phyloP scores from a whole-genome alignment of 1,140 invertebrate genomes.

The Bombus haemorrhoidalis region DNA sequence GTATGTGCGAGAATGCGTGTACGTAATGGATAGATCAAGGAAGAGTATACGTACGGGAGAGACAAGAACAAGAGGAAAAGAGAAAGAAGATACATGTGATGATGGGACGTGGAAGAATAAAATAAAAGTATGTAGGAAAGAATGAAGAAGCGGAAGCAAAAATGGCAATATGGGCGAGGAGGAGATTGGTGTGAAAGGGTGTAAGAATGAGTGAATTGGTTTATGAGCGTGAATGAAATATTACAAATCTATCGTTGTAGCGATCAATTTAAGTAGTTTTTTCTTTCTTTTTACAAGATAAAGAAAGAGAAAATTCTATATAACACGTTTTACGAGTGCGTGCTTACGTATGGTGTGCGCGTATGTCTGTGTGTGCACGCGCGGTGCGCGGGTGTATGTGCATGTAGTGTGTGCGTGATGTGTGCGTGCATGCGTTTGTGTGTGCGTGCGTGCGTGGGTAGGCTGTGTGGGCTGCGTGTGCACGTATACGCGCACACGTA shows the following conservation, averaged over 20 bases:
- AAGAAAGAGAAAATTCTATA: conserved; percentile 30
- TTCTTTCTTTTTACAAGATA: conserved; percentile 24
- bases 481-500: conserved; percentile 49
- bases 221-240: conserved; percentile 20
- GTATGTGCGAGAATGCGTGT: conserved; percentile 47
- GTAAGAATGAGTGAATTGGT: not conserved
- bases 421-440: conserved; percentile 12
- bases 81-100: not conserved
- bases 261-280: conserved; percentile 17
- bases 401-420: not conserved
- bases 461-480: not conserved
- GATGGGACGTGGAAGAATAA: not conserved
- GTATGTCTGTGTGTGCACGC: not conserved
- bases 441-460: not conserved
- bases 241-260: conserved; percentile 26
- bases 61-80: not conserved
- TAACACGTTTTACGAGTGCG: conserved; percentile 7
- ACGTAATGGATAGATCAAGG: conserved; percentile 36
- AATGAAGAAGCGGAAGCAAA: too few species aligned
- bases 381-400: not conserved
- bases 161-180: too few species aligned
- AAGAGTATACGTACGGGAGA: not conserved
- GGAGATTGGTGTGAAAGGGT: not conserved
- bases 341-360: conserved; percentile 38
- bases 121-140: not conserved